phyloP scores from a whole-genome alignment of 1,140 invertebrate genomes.

The Monomorium pharaonis region DNA sequence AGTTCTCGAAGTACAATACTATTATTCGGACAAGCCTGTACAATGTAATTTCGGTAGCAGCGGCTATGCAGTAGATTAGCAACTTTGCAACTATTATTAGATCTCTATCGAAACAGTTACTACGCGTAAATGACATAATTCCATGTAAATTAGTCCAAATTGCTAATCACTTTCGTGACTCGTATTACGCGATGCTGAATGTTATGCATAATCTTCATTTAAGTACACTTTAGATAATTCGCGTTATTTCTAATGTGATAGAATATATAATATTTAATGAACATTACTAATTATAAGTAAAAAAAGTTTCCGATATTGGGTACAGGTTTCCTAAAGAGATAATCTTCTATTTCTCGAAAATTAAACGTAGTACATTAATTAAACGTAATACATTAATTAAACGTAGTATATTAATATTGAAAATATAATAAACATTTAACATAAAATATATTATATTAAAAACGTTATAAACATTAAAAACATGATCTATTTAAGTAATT shows the following conservation, averaged over 20 bases:
- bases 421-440: no score
- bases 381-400: no score
- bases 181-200: not conserved
- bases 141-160: slow-evolving; percentile 2
- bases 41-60: slow-evolving; percentile 43
- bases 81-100: slow-evolving; percentile 18
- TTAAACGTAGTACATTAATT: no score
- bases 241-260: not conserved
- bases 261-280: not conserved
- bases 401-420: no score
- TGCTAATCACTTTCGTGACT: not conserved
- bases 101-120: slow-evolving; percentile 13
- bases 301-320: no score
- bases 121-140: slow-evolving; percentile 17
- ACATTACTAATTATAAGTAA: not conserved
- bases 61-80: slow-evolving; percentile 31
- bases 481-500: no score
- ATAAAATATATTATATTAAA: no score
- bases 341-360: no score
- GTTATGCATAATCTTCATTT: not conserved
- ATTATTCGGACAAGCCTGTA: slow-evolving; percentile 26
- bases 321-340: no score
- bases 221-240: not conserved
- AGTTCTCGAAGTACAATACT: slow-evolving; percentile 32
- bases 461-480: no score